Evolutionary conservation across 2,888 invertebrate species (phyloP).

Genomic region (Tethea ocularis): DNA sequence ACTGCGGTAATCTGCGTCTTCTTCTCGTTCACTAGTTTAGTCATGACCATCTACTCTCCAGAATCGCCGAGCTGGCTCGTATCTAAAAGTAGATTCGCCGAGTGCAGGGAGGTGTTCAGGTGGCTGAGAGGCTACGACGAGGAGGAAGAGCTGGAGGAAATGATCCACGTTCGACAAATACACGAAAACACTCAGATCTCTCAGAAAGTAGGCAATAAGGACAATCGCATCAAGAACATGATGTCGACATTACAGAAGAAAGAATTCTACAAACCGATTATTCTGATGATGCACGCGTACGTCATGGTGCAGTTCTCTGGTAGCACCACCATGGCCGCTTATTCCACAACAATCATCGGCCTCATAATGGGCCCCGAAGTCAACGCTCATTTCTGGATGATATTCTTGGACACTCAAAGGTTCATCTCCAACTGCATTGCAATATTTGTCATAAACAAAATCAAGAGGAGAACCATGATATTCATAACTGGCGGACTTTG

Average conservation of each 20-base stretch:
- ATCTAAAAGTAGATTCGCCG: constrained; percentile 70
- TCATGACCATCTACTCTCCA: constrained; percentile 66
- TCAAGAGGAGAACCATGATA: constrained; percentile 84
- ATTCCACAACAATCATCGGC: constrained; percentile 85
- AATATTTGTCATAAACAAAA: constrained; percentile 83
- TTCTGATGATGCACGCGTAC: constrained; percentile 84
- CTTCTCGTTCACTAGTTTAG: constrained; percentile 71
- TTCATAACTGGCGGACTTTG: constrained; percentile 84
- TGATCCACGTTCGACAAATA: constrained; percentile 52
- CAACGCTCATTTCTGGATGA: constrained; percentile 85
- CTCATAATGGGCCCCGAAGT: constrained; percentile 81
- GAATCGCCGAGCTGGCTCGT: constrained; percentile 87
- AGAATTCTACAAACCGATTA: constrained; percentile 82
- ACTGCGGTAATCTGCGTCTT: constrained; percentile 75
- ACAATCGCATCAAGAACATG: constrained; percentile 30
- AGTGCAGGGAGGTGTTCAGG: constrained; percentile 79
- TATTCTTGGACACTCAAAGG: constrained; percentile 85
- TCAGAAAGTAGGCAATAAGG: constrained; percentile 28
- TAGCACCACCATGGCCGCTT: constrained; percentile 86
- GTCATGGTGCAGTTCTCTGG: constrained; percentile 86
- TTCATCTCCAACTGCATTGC: constrained; percentile 83
- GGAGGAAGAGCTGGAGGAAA: constrained; percentile 61
- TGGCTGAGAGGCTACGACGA: constrained; percentile 81
- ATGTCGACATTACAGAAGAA: constrained; percentile 52
- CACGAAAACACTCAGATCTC: constrained; percentile 42